These are phyloP conservation scores for Teleopsis dalmanni DNA, from an alignment of 1,140 invertebrate genomes.

Conservation along the genomic window DNA sequence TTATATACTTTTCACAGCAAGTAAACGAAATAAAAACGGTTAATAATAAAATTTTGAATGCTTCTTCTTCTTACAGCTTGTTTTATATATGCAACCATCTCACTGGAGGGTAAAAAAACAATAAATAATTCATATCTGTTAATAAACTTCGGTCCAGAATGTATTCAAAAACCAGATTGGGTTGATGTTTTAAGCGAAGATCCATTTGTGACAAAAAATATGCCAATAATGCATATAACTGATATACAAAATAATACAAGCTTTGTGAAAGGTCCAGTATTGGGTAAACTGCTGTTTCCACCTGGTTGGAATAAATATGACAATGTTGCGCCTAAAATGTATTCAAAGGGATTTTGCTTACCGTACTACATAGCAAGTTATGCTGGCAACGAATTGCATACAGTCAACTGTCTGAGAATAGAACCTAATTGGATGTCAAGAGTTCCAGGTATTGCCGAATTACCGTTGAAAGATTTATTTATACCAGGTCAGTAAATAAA, in stretches of 20 bases:
- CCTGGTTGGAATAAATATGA: constrained; percentile 48
- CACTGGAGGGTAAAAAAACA: constrained; percentile 29
- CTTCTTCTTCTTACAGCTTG: constrained; percentile 14
- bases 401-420: constrained; percentile 53
- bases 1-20: neutral
- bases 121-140: constrained; percentile 47
- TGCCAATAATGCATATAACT: constrained; percentile 26
- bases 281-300: constrained; percentile 46
- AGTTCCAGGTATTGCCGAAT: constrained; percentile 34
- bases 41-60: neutral
- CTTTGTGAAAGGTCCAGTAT: constrained; percentile 45
- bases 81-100: constrained; percentile 32
- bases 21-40: neutral
- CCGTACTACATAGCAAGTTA: constrained; percentile 50
- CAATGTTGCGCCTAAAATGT: constrained; percentile 22
- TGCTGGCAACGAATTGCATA: constrained; percentile 45
- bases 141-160: constrained; percentile 50
- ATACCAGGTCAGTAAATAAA: constrained; percentile 24
- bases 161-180: constrained; percentile 35
- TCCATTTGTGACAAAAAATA: constrained; percentile 26
- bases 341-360: constrained; percentile 40
- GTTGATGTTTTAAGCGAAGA: constrained; percentile 34
- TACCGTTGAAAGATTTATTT: constrained; percentile 33
- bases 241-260: constrained; percentile 32
- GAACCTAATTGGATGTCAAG: constrained; percentile 60